Base-by-base conservation (phyloP, 2,888 invertebrate species). In the Xanthostigma xanthostigma region DNA sequence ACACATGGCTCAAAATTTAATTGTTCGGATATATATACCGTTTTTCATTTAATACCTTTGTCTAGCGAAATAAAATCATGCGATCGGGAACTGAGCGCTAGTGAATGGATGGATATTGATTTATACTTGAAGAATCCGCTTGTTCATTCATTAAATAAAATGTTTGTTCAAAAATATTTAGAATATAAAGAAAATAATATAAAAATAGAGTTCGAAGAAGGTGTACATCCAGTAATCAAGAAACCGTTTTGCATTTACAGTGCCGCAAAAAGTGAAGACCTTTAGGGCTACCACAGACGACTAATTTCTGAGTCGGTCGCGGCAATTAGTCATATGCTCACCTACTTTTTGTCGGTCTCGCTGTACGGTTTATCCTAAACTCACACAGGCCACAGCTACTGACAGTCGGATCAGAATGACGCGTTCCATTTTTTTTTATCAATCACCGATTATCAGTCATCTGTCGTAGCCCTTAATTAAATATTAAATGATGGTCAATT, bases 1-100 rank as follows among this genome's bases (percentile, higher is more conserved):
- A 74, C 78, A 14, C 89, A 90, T 62, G 70, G 75, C 36, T 79
- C 78, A 48, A 77, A 77, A 62, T 91, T 85, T 64, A 81, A 75
- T 1, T 90, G 90, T 64, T 90, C 91, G 0, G 94, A 94, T 64
- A 76, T 93, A 49, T 94, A 94, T 65, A 72, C 85, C 48, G 77
- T 93, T 3, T 79, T 88, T 5, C 74, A 78, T 52, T 68, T 94
- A 47, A 76, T 70, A 57, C 85, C 92, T 1, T 61, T 70, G 2
- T 75, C 76, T 13, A 64, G 68, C 2, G 72, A 75, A 2, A 81
- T 91, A 39, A 69, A 62, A 33, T 81, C 78, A 60, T 86, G 86
- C 56, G 75, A 80, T 8, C 70, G 76, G 50, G 94, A 94, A 73
- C 84, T 94, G 33, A 75, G 74, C 10, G 80, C 78, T 38, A 82